Percentiles rank a stretch among this genome's conserved stretches.
These are phyloP conservation scores for Xerus rutilus DNA, from an alignment of 2,797 vertebrate species.

Conservation along the genomic window DNA sequence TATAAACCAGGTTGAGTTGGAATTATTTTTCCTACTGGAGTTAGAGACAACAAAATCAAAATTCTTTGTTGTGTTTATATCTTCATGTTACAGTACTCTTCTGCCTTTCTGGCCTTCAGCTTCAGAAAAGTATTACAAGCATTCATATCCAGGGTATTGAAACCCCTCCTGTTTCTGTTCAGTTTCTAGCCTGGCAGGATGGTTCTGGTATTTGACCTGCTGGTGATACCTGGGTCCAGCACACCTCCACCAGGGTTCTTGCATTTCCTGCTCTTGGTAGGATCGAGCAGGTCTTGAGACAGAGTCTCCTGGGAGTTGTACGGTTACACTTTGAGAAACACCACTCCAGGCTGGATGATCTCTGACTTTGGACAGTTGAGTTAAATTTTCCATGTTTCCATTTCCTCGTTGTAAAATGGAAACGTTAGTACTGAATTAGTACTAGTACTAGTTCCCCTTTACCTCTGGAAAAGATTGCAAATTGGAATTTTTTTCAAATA, in stretches of 20 bases:
- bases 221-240: neutral
- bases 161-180: neutral
- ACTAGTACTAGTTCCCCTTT: conserved; percentile 3
- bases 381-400: conserved; percentile 18
- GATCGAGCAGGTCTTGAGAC: conserved; percentile 47
- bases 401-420: conserved; percentile 45
- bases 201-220: conserved; percentile 54
- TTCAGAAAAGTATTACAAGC: neutral
- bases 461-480: neutral
- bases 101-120: neutral
- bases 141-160: neutral
- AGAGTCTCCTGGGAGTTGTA: neutral
- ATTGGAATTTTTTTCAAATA: neutral
- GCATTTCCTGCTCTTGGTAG: conserved; percentile 62
- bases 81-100: neutral
- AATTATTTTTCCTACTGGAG: conserved; percentile 32
- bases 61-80: conserved; percentile 17
- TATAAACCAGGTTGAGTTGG: neutral
- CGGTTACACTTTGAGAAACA: conserved; percentile 25
- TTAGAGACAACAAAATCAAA: neutral
- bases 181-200: conserved; percentile 12
- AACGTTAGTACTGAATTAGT: conserved; percentile 19
- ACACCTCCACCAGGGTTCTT: neutral
- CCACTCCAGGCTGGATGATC: neutral
- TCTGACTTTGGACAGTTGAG: conserved; percentile 65